Evolutionary conservation across 2,797 vertebrate species (phyloP), one percentile per base, ranked within the genome.

Genomic region (Astyanax mexicanus): DNA sequence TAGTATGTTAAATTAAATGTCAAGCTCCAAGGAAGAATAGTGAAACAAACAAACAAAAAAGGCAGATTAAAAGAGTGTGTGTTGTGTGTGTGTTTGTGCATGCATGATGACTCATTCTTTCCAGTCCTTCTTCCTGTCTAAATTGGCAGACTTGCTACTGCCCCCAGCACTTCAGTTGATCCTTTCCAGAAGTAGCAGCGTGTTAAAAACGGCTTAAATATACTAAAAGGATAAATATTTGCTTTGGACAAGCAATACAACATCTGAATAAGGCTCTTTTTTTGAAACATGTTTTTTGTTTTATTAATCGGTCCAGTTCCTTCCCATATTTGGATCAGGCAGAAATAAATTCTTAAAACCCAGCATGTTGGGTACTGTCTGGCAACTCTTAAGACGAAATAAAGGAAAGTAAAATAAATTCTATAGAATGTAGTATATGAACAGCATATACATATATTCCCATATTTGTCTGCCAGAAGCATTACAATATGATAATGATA

Each of bases 151-250:
- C 42, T 40, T 47, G 32, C 72, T 47, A 52, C 64, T 52, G 72
- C 27, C 44, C 60, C 35, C 23, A 70, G 64, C 69, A 72, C 73
- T 57, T 78, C 67, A 69, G 52, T 62, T 78, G 74, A 79, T 61
- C 42, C 32, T 80, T 52, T 72, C 65, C 69, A 79, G 37, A 44
- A 42, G 64, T 38, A 54, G 35, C 75, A 74, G 17, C 27, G 54
- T 58, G 64, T 67, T 54, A 37, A 67, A 74, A 32, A 66, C 70
- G 58, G 60, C 42, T 70, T 68, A 68, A 79, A 81, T 68, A 61
- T 73, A 67, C 29, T 44, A 79, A 70, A 57, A 32, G 55, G 44
- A 74, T 70, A 81, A 79, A 81, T 68, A 76, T 78, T 75, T 81
- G 38, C 61, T 75, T 81, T 77, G 61, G 69, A 76, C 40, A 57